These are phyloP conservation scores for Onychostruthus taczanowskii DNA, from an alignment of 2,113 vertebrate species.

Conservation along the genomic window DNA sequence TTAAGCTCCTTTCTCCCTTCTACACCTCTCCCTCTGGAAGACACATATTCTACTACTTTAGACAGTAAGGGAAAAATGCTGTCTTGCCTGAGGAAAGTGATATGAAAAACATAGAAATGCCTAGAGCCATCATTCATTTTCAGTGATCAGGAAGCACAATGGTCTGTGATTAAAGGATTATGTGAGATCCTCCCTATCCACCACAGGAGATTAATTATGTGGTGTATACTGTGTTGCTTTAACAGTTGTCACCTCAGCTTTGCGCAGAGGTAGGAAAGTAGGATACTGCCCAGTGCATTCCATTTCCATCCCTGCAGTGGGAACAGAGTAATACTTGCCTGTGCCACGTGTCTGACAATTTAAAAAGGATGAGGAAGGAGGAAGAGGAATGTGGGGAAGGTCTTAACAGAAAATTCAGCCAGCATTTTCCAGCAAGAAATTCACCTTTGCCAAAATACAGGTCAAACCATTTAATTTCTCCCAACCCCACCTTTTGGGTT, in stretches of 20 bases:
- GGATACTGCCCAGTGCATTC: neutral
- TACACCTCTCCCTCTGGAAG: neutral
- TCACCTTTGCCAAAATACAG: neutral
- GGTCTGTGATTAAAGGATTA: neutral
- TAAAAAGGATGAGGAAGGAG: neutral
- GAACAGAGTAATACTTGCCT: neutral
- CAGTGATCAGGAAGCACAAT: neutral
- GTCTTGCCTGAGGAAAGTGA: neutral
- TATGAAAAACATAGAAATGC: neutral
- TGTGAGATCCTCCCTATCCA: neutral
- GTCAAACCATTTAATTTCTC: neutral
- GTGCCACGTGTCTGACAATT: neutral
- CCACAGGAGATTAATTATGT: neutral
- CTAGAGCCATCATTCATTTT: neutral
- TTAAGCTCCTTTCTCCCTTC: neutral
- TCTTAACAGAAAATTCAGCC: neutral
- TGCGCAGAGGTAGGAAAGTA: neutral
- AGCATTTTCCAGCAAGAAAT: neutral
- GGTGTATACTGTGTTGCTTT: neutral
- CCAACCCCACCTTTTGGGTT: neutral
- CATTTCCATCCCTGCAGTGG: neutral
- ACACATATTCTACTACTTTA: neutral
- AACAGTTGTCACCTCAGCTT: neutral
- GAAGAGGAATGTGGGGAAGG: neutral
- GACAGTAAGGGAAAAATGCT: neutral